These are phyloP conservation scores for Thamnophis elegans DNA, from an alignment of 2,797 vertebrate genomes.

Conservation along the genomic window DNA sequence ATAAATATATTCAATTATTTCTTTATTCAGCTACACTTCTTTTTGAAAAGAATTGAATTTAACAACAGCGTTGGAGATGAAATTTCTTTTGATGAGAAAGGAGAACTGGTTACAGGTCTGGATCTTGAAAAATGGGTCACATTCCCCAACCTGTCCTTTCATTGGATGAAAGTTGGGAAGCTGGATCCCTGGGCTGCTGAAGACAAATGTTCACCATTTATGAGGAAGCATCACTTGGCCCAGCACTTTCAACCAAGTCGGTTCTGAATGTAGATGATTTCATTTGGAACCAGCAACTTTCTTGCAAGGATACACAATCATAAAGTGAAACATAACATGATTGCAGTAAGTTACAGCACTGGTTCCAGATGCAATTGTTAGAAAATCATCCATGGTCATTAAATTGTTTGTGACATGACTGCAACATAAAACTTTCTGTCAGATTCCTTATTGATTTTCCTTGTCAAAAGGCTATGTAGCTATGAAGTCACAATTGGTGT, in stretches of 20 bases:
- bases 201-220: not conserved
- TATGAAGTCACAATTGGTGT: not conserved
- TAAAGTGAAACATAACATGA: not conserved
- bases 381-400: not conserved
- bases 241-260: not conserved
- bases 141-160: not conserved
- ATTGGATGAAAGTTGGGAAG: not conserved
- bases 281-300: not conserved
- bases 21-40: not conserved
- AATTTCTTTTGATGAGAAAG: not conserved
- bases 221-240: not conserved
- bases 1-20: not conserved
- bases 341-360: not conserved
- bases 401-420: not conserved
- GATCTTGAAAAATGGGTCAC: not conserved
- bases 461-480: not conserved
- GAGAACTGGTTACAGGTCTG: not conserved
- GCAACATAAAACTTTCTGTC: not conserved
- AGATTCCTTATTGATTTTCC: not conserved
- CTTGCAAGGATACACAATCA: not conserved
- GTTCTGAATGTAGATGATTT: not conserved
- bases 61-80: not conserved
- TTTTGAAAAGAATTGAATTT: not conserved
- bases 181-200: not conserved
- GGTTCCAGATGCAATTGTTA: not conserved